Evolutionary conservation across 2,113 vertebrate species (phyloP).

Genomic region (Leuciscus idus): DNA sequence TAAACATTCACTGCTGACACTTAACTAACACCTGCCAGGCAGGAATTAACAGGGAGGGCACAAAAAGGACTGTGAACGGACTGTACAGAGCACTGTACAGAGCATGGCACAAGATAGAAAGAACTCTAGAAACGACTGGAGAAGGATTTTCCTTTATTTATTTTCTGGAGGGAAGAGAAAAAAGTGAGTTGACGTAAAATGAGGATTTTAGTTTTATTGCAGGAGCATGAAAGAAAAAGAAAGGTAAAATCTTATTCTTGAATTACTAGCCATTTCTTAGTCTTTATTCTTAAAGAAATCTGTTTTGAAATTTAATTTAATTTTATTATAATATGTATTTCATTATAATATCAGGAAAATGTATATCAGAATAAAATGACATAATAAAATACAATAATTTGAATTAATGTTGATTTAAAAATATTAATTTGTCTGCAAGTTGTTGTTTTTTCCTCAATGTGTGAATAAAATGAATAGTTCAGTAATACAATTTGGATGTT

Average conservation of each 20-base stretch:
- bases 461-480: not conserved
- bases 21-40: slow-evolving; percentile 59
- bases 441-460: not conserved
- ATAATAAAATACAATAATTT: not conserved
- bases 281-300: not conserved
- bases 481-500: not conserved
- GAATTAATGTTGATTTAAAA: not conserved
- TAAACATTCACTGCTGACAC: slow-evolving; percentile 72
- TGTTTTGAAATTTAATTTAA: not conserved
- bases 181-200: slow-evolving; percentile 58
- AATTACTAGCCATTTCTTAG: slow-evolving; percentile 60
- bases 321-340: not conserved
- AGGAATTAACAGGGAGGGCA: slow-evolving; percentile 65
- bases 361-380: not conserved
- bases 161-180: not conserved
- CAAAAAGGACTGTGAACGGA: slow-evolving; percentile 22
- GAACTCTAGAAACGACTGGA: not conserved
- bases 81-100: slow-evolving; percentile 20
- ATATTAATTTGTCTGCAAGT: not conserved
- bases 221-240: slow-evolving; percentile 69
- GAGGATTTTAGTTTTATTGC: slow-evolving; percentile 72
- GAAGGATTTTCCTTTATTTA: not conserved
- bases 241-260: slow-evolving; percentile 39
- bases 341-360: not conserved
- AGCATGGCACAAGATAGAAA: slow-evolving; percentile 1